A percentile compares a stretch with the other conserved stretches of the same genome.
Conservation (phyloP, 2,113 vertebrate genomes). For the Cisticola juncidis region DNA sequence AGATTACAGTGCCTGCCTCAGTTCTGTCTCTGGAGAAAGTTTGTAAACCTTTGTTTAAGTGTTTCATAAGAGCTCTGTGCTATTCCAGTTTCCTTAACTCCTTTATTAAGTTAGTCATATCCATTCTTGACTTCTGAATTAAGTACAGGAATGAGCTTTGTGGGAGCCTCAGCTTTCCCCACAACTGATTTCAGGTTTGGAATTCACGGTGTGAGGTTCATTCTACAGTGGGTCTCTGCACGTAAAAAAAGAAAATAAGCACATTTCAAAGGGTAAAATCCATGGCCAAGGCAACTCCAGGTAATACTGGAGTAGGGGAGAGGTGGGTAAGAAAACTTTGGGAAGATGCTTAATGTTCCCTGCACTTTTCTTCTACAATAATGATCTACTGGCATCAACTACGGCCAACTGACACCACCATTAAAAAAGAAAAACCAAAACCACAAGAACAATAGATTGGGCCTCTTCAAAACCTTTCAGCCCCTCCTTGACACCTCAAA, state of each 20-base stretch:
- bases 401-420: background rate
- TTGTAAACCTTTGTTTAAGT: background rate
- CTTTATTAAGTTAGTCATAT: slow-evolving; percentile 15
- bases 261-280: background rate
- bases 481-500: background rate
- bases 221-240: background rate
- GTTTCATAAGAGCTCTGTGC: background rate
- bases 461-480: background rate
- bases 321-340: background rate
- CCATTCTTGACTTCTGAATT: background rate
- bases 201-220: background rate
- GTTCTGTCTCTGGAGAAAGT: background rate
- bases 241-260: background rate
- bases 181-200: background rate
- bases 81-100: background rate
- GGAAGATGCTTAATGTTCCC: background rate
- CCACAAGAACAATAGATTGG: background rate
- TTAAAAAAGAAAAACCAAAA: background rate
- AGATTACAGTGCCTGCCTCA: background rate
- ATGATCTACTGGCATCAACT: background rate
- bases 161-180: background rate
- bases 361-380: background rate
- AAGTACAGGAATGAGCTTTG: background rate
- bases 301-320: background rate
- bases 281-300: background rate